These are phyloP conservation scores for Drosophila equinoxialis DNA, from an alignment of 1,140 invertebrate species.

Conservation along the genomic window DNA sequence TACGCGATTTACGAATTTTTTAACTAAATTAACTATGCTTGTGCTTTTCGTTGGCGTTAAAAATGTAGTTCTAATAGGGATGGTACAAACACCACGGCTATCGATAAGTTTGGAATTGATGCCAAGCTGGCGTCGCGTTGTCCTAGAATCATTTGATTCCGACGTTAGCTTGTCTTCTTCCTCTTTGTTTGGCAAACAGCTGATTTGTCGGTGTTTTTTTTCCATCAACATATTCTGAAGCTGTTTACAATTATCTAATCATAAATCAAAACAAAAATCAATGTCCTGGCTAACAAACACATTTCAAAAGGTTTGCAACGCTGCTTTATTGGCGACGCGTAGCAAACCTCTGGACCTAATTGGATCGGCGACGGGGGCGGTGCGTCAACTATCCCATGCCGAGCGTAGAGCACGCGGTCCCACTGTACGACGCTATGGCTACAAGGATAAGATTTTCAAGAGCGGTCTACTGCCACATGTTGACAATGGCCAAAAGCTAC, in stretches of 20 bases:
- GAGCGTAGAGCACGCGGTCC: constrained; percentile 87
- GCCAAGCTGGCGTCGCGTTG: no score
- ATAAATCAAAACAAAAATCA: constrained; percentile 34
- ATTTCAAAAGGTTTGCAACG: constrained; percentile 52
- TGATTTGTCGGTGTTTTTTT: no score
- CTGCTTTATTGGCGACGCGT: constrained; percentile 11
- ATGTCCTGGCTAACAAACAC: constrained; percentile 62
- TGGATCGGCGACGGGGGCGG: constrained; percentile 1
- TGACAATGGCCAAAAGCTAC: constrained; percentile 83
- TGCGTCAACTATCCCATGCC: constrained; percentile 87
- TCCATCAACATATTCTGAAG: no score
- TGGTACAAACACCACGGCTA: not conserved
- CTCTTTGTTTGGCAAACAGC: no score
- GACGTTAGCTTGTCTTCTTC: no score
- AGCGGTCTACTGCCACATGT: constrained; percentile 88
- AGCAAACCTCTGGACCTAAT: constrained; percentile 21
- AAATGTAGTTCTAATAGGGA: constrained; percentile 7
- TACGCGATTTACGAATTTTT: not conserved
- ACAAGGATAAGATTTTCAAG: constrained; percentile 87
- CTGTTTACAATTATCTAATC: constrained; percentile 77
- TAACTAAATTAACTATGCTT: constrained; percentile 1
- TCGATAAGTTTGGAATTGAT: not conserved
- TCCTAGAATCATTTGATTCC: no score
- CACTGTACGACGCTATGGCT: constrained; percentile 87
- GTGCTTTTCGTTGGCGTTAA: not conserved